Evolutionary conservation across 2,113 vertebrate genomes (phyloP).

Genomic region (Dipodomys spectabilis): DNA sequence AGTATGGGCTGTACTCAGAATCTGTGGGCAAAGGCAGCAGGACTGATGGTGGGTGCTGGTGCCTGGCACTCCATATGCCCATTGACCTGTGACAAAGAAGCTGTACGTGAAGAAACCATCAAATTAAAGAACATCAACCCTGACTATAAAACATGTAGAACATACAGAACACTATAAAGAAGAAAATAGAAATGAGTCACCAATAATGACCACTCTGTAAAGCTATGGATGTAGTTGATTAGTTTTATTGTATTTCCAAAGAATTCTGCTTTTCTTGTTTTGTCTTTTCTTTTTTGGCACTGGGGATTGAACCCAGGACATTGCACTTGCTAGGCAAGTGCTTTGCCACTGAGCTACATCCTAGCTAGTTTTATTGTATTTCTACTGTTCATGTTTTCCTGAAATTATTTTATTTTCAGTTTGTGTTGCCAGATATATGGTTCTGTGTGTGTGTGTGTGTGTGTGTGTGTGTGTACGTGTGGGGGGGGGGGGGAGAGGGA

Average conservation of each 20-base stretch:
- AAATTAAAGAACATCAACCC: slow-evolving; percentile 10
- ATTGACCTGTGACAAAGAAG: not conserved
- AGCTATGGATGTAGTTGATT: not conserved
- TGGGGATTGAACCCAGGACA: too few species aligned
- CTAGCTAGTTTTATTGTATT: not conserved
- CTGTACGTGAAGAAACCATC: not conserved
- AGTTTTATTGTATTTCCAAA: not conserved
- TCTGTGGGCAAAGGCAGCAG: not conserved
- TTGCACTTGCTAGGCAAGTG: not conserved
- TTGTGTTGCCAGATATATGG: too few species aligned
- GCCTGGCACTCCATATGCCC: not conserved
- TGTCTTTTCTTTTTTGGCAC: not conserved
- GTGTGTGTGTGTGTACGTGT: too few species aligned
- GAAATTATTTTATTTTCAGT: too few species aligned
- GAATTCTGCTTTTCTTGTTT: not conserved
- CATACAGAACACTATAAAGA: not conserved
- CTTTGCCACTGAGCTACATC: not conserved
- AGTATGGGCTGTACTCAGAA: not conserved
- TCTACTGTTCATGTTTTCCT: too few species aligned
- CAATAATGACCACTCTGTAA: not conserved
- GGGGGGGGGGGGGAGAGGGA: too few species aligned
- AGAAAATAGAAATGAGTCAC: slow-evolving; percentile 59
- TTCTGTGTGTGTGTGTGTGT: too few species aligned
- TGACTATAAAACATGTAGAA: slow-evolving; percentile 37
- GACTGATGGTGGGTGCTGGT: not conserved